Base-by-base conservation (phyloP, 2,113 vertebrate genomes). In the Globicephala melas region DNA sequence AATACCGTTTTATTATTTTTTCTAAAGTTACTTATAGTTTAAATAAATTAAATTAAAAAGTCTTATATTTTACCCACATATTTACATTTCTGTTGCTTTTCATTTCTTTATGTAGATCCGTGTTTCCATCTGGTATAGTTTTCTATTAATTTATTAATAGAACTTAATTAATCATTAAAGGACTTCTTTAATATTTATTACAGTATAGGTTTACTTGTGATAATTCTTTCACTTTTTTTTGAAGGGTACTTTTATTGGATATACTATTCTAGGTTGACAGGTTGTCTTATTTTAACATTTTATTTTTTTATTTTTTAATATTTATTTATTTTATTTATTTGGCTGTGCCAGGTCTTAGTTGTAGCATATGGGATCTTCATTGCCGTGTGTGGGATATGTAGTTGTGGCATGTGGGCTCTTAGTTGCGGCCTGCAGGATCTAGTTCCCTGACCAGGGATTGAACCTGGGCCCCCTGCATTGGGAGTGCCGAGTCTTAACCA, bases 1-100 rank as follows among this genome's bases (percentile, higher is more conserved):
- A 87, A 44, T 55, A 9, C 8, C 65, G 17, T 96, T 44, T 60
- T 62, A 47, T 50, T 81, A 76, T 55, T 28, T 80, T 86, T 91
- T 79, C 21, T 88, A 74, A 60, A 67, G 17, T 47, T 38, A 96
- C 28, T 68, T 87, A 31, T n/a, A 90, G 62, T 90, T 96, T 80
- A 68, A 89, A 68, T 77, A 77, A 80, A 33, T 96, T 77, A 77
- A 80, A 26, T 96, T 63, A 65, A 82, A 77, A 79, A 44, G 1
- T 74, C 9, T 71, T 74, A 28, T 77, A 86, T 82, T 70, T 95
- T 65, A 50, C 12, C 12, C n/a, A 83, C 13, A 36, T 53, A 36
- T n/a, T 85, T 41, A 74, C 9, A 92, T 80, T 95, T 94, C 5
- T 81, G 12, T 81, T 89, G 31, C 31, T 90, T 97, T 94, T 63